Base-by-base conservation (phyloP, 2,113 vertebrate genomes). In the Formicarius rufipectus region DNA sequence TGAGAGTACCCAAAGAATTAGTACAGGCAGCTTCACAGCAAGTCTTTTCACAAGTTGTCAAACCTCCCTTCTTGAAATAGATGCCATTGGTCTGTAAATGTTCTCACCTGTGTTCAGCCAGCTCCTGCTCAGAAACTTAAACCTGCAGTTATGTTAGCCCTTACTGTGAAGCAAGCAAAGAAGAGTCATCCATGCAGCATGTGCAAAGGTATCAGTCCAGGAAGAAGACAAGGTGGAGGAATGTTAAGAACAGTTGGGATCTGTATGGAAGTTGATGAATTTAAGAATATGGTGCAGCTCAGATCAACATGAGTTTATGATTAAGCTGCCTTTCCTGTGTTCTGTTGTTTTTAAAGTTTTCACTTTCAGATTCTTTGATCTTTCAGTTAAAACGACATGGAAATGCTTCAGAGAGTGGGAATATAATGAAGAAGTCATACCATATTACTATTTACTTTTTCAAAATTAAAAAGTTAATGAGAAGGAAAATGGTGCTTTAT, bases 391-490 rank as follows among this genome's bases (percentile, higher is more conserved):
- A 79, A 75, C n/a, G 72, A 63, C 73, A 18, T 74, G 28, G 85
- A 89, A 94, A 92, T 91, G 49, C 49, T 83, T 44, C 21, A 39
- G 28, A 67, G 62, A 49, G n/a, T 77, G 49, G 47, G 44, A 91
- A 93, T 84, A 25, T 94, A 93, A 66, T 69, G 49, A 91, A 95
- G 40, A 93, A 53, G 74, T 89, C 93, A 84, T 76, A 87, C 30
- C 53, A 63, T 52, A 68, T 84, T 72, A 77, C 56, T 93, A 91
- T 90, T 97, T 93, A 64, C 21, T 76, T 79, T 42, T 33, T 93
- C 35, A 24, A 95, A 97, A 94, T 97, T 94, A 85, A 69, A 67
- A 91, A 94, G 35, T 86, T 94, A 96, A 92, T 83, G 83, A 92
- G 22, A 59, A 73, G 25, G 75, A 94, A 94, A 95, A 90, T 72